Conservation (phyloP, 1,140 invertebrate species). For the Carposina sasakii region DNA sequence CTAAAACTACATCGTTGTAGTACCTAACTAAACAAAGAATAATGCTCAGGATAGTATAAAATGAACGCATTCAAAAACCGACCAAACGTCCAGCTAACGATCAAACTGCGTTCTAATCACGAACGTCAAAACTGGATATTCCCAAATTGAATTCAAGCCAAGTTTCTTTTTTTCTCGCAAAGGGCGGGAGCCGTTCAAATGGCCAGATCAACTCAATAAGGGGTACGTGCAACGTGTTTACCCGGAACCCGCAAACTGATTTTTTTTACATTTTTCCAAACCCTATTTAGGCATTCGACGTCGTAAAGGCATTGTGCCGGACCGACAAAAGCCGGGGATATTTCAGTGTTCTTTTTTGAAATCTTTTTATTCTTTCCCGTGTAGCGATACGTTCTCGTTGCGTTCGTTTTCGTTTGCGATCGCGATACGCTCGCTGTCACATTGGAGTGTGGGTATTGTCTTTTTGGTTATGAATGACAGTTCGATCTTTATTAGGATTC, state of each 20-base stretch:
- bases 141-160: constrained; percentile 60
- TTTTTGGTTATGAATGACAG: background rate
- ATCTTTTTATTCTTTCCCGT: constrained; percentile 45
- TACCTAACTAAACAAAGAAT: too few species aligned
- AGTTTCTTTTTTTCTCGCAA: constrained; percentile 51
- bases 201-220: constrained; percentile 68
- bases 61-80: background rate
- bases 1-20: too few species aligned
- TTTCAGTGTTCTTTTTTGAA: constrained; percentile 38
- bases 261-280: constrained; percentile 65
- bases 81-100: constrained; percentile 55
- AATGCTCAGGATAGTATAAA: too few species aligned
- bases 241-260: constrained; percentile 61
- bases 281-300: constrained; percentile 66
- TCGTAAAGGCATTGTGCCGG: constrained; percentile 65
- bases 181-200: constrained; percentile 55
- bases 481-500: too few species aligned
- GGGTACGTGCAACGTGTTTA: constrained; percentile 62
- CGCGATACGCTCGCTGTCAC: constrained; percentile 43
- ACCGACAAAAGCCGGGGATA: constrained; percentile 54
- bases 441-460: constrained; percentile 13
- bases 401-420: constrained; percentile 46
- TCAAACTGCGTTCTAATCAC: constrained; percentile 68
- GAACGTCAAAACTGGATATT: constrained; percentile 70
- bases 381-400: too few species aligned